phyloP scores from a whole-genome alignment of 2,797 vertebrate genomes.

The Babyrousa celebensis region DNA sequence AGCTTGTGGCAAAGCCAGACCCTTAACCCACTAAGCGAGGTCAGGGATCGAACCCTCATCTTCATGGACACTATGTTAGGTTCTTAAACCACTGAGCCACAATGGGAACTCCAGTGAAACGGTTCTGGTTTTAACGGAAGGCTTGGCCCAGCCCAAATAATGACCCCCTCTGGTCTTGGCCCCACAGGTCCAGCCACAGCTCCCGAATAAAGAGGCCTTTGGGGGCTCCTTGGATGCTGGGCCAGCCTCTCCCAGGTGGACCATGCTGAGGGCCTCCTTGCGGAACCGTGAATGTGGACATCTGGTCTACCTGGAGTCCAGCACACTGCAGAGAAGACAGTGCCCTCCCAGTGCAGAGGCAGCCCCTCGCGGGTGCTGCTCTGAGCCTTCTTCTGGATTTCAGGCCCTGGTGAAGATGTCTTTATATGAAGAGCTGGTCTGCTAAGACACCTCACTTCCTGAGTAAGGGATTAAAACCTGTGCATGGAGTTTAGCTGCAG shows the following conservation, averaged over 20 bases:
- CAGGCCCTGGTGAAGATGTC: not conserved
- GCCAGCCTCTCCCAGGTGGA: not conserved
- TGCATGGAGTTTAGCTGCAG: accelerated
- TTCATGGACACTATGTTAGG: no score
- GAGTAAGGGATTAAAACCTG: not conserved
- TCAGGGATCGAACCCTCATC: no score
- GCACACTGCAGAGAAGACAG: accelerated
- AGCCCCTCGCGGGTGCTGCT: accelerated
- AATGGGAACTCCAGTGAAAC: no score
- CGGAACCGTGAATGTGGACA: accelerated
- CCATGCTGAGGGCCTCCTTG: accelerated
- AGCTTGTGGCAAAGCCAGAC: no score
- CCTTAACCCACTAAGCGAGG: no score
- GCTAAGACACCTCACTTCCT: accelerated
- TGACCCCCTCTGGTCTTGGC: accelerated
- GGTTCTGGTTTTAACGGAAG: not conserved
- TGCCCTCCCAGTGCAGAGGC: accelerated
- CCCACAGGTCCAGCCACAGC: accelerated
- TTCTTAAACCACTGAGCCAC: no score
- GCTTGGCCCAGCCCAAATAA: not conserved
- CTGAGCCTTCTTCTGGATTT: not conserved
- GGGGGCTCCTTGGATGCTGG: no score
- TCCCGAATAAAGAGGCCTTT: not conserved
- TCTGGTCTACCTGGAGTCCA: not conserved
- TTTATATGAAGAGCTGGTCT: no score